A percentile compares a stretch with the other conserved stretches of the same genome.
phyloP scores from a whole-genome alignment of 2,797 vertebrate species.

The Kryptolebias ocellatus region DNA sequence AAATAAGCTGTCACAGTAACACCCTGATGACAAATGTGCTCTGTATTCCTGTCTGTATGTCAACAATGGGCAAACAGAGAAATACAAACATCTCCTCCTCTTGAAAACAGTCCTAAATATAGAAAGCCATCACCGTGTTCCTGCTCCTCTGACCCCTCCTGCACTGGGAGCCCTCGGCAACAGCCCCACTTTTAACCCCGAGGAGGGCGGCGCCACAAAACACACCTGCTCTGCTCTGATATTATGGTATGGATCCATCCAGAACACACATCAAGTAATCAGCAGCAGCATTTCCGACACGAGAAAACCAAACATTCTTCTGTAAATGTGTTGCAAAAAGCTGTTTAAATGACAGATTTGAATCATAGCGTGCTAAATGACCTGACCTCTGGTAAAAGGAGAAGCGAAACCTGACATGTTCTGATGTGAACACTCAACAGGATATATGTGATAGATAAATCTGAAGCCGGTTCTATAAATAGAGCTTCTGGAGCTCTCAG shows the following conservation, averaged over 20 bases:
- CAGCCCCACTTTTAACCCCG: constrained; percentile 73
- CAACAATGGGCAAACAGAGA: constrained; percentile 52
- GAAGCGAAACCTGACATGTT: background rate
- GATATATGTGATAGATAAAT: constrained; percentile 64
- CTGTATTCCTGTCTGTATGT: constrained; percentile 2
- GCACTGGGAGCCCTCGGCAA: constrained; percentile 70
- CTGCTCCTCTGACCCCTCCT: constrained; percentile 70
- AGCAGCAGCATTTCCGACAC: no score
- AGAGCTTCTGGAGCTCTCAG: constrained; percentile 40
- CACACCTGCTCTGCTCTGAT: constrained; percentile 25
- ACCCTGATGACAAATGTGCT: background rate
- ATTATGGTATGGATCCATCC: background rate
- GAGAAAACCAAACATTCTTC: background rate
- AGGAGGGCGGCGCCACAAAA: constrained; percentile 14
- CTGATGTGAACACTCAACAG: constrained; percentile 10
- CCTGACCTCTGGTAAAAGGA: background rate
- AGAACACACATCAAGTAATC: background rate
- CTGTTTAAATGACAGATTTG: background rate
- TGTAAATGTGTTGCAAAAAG: background rate
- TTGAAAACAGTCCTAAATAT: constrained; percentile 71
- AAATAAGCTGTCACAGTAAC: background rate
- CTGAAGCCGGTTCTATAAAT: constrained; percentile 61
- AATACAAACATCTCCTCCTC: constrained; percentile 49
- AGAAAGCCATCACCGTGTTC: constrained; percentile 58
- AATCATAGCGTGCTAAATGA: background rate